phyloP scores from a whole-genome alignment of 1,140 invertebrate species.

The Leptestheria dahalacensis region DNA sequence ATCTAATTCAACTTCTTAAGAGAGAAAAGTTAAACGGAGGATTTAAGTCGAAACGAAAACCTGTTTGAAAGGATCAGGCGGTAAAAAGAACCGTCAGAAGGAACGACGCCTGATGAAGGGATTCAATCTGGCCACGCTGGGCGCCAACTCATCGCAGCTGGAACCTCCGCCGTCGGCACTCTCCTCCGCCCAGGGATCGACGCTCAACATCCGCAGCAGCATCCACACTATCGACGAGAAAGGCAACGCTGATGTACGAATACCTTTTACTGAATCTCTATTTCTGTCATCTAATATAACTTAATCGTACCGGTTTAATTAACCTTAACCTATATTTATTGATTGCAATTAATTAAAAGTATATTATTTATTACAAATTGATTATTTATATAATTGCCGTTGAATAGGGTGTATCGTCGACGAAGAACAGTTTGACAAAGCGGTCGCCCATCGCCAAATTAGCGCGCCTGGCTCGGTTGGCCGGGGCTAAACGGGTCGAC shows the following conservation, averaged over 20 bases:
- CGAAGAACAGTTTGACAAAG: conserved; percentile 30
- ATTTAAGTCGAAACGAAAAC: too few species aligned
- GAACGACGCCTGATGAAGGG: conserved; percentile 84
- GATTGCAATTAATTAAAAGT: too few species aligned
- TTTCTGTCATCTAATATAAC: too few species aligned
- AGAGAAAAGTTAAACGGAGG: too few species aligned
- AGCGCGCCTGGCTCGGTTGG: conserved; percentile 25
- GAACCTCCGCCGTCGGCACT: neutral
- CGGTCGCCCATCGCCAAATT: conserved; percentile 38
- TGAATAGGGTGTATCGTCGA: neutral
- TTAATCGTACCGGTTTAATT: too few species aligned
- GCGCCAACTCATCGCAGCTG: conserved; percentile 28
- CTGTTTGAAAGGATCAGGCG: conserved; percentile 41
- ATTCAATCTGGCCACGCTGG: conserved; percentile 63
- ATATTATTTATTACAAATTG: too few species aligned
- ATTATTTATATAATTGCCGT: too few species aligned
- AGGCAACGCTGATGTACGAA: neutral
- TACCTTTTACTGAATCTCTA: neutral
- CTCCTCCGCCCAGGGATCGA: neutral
- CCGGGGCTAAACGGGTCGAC: conserved; percentile 26
- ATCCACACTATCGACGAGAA: neutral
- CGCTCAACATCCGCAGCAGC: neutral
- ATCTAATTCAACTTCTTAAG: too few species aligned
- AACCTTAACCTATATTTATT: too few species aligned
- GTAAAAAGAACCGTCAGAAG: conserved; percentile 84